A percentile compares a stretch with the other conserved stretches of the same genome.
Conservation (phyloP, 2,888 invertebrate genomes). For the Acleris cristana region DNA sequence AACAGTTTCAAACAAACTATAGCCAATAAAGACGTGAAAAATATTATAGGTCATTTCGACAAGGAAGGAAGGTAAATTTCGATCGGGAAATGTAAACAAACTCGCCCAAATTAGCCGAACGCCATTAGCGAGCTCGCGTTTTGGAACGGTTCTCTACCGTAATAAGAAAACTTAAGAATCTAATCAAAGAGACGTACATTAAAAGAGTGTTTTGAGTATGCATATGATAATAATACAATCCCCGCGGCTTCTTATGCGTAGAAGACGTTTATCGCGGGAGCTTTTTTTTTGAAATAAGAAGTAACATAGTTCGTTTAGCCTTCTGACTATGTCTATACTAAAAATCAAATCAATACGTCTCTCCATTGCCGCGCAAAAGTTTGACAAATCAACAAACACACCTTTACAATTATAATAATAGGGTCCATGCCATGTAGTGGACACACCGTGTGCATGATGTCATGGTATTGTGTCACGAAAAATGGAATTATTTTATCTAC, state of each 20-base stretch:
- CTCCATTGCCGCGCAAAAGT: no score
- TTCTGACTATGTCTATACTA: no score
- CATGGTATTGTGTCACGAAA: constrained; percentile 42
- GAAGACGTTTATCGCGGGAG: no score
- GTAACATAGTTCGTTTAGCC: no score
- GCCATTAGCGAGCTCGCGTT: constrained; percentile 46
- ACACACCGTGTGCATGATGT: constrained; percentile 42
- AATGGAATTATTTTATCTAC: neutral
- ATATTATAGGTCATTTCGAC: constrained; percentile 54
- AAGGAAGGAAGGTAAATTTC: constrained; percentile 55
- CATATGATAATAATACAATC: no score
- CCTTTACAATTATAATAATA: no score
- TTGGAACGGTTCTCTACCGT: constrained; percentile 29
- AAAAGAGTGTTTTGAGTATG: constrained; percentile 1
- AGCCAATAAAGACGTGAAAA: constrained; percentile 46
- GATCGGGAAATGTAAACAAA: constrained; percentile 65
- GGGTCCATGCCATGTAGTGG: constrained; percentile 40
- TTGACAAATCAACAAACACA: no score
- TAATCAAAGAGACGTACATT: constrained; percentile 30
- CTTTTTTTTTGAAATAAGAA: no score
- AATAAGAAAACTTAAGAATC: constrained; percentile 49
- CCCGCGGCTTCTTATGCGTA: no score
- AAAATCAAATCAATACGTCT: no score
- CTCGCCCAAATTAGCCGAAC: constrained; percentile 58
- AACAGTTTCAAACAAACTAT: neutral